Base-by-base conservation (phyloP, 2,888 invertebrate species). In the Andricus curvator region DNA sequence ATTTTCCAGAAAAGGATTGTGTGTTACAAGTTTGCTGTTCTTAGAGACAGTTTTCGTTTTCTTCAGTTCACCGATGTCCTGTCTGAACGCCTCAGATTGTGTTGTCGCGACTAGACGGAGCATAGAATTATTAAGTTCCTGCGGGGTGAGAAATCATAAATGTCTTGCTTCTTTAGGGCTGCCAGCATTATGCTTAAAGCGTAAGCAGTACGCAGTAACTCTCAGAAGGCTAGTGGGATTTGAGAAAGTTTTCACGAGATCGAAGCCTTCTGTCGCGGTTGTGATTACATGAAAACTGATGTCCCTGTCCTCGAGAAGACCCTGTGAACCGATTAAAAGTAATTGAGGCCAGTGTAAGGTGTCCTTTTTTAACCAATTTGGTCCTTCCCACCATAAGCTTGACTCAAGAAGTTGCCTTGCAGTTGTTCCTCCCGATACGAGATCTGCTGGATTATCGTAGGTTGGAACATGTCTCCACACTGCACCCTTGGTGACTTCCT, bases 371-470 rank as follows among this genome's bases (percentile, higher is more conserved):
- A 60, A n/a, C 44, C 70, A 70, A 48, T 17, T 3, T 70, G 48
- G 48, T 13, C 22, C 70, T 70, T 37, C 8, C 20, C 37, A 41
- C 11, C 70, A 48, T 70, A 48, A 70, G 6, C 13, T 20, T n/a
- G 70, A 70, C 6, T 48, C 44, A n/a, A 48, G 33, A 48, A 70
- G 33, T 44, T 70, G 20, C 0, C 20, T 70, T 25, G 0, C 48
- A 37, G 48, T 70, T n/a, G 1, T 20, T 70, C 48, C 70, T 48
- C 48, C n/a, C 8, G 48, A 44, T 70, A 48, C 6, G 15, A 70
- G 9, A 48, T 70, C 70, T 37, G 70, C 48, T 41, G 48, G 70
- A 44, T 70, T 70, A 15, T 48, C 70, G 6, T n/a, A 15, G n/a
- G n/a, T 22, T 70, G 37, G 48, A 41, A 44, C 48, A 44, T 70